Evolutionary conservation across 2,113 vertebrate species (phyloP).

Genomic region (Empidonax traillii): DNA sequence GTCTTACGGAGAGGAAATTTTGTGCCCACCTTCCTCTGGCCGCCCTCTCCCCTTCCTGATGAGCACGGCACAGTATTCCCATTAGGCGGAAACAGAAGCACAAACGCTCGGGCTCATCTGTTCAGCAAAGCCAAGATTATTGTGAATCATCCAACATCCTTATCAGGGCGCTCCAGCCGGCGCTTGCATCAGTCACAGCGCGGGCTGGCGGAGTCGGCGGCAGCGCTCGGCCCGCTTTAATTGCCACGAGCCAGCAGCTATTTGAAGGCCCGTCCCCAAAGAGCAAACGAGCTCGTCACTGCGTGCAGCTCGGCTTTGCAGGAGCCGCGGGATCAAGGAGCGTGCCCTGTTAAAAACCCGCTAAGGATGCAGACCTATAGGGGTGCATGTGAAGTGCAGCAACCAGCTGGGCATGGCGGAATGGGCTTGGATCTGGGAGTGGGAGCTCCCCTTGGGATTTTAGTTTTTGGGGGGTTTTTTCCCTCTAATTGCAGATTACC

Average conservation of each 20-base stretch:
- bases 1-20: background rate
- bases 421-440: background rate
- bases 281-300: constrained; percentile 13
- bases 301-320: background rate
- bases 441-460: background rate
- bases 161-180: constrained; percentile 45
- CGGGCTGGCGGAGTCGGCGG: background rate
- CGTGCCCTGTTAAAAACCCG: background rate
- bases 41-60: background rate
- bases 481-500: background rate
- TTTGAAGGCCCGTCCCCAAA: constrained; percentile 25
- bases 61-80: background rate
- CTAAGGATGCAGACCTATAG: background rate
- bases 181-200: background rate
- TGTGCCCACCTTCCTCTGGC: background rate
- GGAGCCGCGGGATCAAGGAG: background rate
- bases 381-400: accelerated
- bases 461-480: accelerated
- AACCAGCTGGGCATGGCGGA: background rate
- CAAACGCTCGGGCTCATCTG: background rate
- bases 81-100: background rate
- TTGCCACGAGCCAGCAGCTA: constrained; percentile 42
- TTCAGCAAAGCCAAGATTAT: constrained; percentile 34
- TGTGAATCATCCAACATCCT: constrained; percentile 51
- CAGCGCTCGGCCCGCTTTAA: background rate